These are phyloP conservation scores for Prunella fulvescens DNA, from an alignment of 2,113 vertebrate genomes.

Conservation along the genomic window DNA sequence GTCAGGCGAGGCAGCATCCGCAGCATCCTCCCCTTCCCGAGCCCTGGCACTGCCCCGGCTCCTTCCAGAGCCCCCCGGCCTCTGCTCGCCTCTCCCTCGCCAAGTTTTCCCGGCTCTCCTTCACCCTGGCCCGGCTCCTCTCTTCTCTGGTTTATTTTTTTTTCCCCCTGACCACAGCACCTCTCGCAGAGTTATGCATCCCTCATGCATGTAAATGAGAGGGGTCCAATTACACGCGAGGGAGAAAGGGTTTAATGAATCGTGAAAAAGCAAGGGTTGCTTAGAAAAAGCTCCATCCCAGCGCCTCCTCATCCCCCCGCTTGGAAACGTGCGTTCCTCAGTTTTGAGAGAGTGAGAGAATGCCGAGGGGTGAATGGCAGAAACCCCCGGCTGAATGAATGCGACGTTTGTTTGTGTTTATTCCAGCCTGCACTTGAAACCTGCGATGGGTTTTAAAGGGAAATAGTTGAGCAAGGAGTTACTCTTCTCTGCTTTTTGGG, in stretches of 20 bases:
- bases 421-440: background rate
- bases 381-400: background rate
- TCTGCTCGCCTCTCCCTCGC: rapidly evolving
- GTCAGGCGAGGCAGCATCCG: background rate
- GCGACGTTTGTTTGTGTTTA: background rate
- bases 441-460: background rate
- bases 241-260: slow-evolving; percentile 80
- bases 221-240: slow-evolving; percentile 71
- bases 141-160: background rate
- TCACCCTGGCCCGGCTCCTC: background rate
- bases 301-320: background rate
- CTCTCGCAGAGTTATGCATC: slow-evolving; percentile 46
- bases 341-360: slow-evolving; percentile 5
- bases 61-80: background rate
- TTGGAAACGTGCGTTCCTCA: slow-evolving; percentile 54
- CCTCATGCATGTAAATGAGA: slow-evolving; percentile 79
- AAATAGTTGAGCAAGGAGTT: background rate
- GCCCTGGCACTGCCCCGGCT: background rate
- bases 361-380: background rate
- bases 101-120: background rate
- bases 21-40: background rate
- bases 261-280: slow-evolving; percentile 75
- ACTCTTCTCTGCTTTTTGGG: too few species aligned
- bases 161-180: background rate
- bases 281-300: slow-evolving; percentile 62